phyloP scores from a whole-genome alignment of 2,888 invertebrate species.

The Tholera decimalis region DNA sequence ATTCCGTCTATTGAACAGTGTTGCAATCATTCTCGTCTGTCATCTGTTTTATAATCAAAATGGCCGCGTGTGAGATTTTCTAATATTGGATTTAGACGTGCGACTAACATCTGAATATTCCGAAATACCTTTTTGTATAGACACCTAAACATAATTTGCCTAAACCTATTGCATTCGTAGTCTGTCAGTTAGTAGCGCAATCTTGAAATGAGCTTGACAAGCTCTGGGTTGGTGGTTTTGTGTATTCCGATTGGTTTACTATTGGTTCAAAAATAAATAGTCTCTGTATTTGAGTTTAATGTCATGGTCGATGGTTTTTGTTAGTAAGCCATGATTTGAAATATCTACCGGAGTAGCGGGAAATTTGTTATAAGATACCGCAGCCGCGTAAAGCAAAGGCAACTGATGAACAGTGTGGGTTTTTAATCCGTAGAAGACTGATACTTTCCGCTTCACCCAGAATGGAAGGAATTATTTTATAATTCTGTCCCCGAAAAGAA shows the following conservation, averaged over 20 bases:
- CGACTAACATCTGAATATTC: slow-evolving; percentile 7
- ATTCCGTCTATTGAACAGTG: background rate
- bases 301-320: no score
- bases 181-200: slow-evolving; percentile 11
- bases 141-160: slow-evolving; percentile 7
- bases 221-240: background rate
- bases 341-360: no score
- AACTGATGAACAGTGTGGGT: no score
- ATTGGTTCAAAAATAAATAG: background rate
- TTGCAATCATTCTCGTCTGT: slow-evolving; percentile 6
- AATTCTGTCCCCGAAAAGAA: no score
- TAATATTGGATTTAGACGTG: slow-evolving; percentile 16
- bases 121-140: background rate
- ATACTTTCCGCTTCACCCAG: no score
- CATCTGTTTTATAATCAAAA: slow-evolving; percentile 13
- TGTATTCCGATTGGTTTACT: background rate
- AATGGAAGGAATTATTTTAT: no score
- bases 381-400: no score
- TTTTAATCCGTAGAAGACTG: no score
- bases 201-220: slow-evolving; percentile 10
- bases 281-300: no score
- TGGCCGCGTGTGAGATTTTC: background rate
- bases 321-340: no score
- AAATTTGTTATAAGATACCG: no score
- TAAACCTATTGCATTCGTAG: slow-evolving; percentile 9